phyloP scores from a whole-genome alignment of 37 sponge, comb jelly and placozoan species.

The Petrosia ficiformis region DNA sequence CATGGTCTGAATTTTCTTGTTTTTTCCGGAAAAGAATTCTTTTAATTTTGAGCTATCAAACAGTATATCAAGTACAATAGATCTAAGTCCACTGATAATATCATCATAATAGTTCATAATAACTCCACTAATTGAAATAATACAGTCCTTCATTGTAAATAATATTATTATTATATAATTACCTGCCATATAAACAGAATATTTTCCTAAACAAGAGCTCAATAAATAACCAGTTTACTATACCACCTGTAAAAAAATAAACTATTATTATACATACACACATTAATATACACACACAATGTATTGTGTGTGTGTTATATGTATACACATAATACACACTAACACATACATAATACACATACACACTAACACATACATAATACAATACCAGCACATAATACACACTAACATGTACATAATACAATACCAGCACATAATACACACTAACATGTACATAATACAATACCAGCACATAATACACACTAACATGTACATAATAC shows the following conservation, averaged over 20 bases:
- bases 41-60: conserved; percentile 61
- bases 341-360: neutral
- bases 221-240: conserved; percentile 82
- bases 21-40: conserved; percentile 40
- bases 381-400: too few relatives aligned
- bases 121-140: conserved; percentile 57
- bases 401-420: too few relatives aligned
- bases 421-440: too few relatives aligned
- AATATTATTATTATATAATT: conserved; percentile 3
- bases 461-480: too few relatives aligned
- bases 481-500: too few relatives aligned
- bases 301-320: too few relatives aligned
- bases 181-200: conserved; percentile 77
- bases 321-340: neutral
- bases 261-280: neutral
- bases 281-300: too few relatives aligned
- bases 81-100: conserved; percentile 54
- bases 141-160: too few relatives aligned
- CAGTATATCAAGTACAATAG: conserved; percentile 53
- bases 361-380: neutral
- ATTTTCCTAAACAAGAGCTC: conserved; percentile 76
- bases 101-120: conserved; percentile 52
- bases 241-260: conserved; percentile 46
- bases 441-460: too few relatives aligned
- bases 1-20: conserved; percentile 20